Conservation (phyloP, 2,797 vertebrate genomes). For the Ptychadena robeensis region DNA sequence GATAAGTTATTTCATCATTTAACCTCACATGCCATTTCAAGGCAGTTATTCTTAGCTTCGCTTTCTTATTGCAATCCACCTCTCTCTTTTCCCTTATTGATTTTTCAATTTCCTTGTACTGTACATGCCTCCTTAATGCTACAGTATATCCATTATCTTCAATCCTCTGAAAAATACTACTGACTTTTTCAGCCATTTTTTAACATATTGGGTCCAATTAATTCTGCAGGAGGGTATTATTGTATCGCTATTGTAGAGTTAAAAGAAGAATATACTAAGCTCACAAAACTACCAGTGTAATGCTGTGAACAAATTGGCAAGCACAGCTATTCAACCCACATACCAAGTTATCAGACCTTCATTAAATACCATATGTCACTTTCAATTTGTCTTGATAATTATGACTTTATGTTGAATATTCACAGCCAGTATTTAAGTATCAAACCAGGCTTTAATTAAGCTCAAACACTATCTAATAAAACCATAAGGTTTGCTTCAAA, state of each 20-base stretch:
- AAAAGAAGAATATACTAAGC: background rate
- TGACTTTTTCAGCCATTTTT: conserved; percentile 29
- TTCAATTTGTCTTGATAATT: background rate
- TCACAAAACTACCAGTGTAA: background rate
- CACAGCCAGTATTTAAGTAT: background rate
- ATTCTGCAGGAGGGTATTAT: background rate
- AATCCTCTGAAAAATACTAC: conserved; percentile 54
- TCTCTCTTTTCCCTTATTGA: conserved; percentile 58
- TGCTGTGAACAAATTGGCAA: background rate
- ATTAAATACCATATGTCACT: background rate
- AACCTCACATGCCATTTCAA: conserved; percentile 57
- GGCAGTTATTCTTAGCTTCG: conserved; percentile 54
- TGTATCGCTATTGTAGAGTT: background rate
- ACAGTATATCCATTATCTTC: conserved; percentile 58
- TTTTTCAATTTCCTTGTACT: conserved; percentile 61
- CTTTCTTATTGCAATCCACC: conserved; percentile 57
- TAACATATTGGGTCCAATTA: conserved; percentile 18
- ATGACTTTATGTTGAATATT: background rate
- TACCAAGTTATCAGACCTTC: background rate
- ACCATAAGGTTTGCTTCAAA: no score
- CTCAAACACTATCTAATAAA: no score
- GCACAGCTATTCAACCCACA: background rate
- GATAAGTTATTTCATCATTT: conserved; percentile 53
- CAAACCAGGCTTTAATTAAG: no score
- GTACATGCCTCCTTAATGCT: conserved; percentile 57